Evolutionary conservation across 2,888 invertebrate genomes (phyloP), one percentile per base, ranked within the genome.

Genomic region (Corbicula japonica): DNA sequence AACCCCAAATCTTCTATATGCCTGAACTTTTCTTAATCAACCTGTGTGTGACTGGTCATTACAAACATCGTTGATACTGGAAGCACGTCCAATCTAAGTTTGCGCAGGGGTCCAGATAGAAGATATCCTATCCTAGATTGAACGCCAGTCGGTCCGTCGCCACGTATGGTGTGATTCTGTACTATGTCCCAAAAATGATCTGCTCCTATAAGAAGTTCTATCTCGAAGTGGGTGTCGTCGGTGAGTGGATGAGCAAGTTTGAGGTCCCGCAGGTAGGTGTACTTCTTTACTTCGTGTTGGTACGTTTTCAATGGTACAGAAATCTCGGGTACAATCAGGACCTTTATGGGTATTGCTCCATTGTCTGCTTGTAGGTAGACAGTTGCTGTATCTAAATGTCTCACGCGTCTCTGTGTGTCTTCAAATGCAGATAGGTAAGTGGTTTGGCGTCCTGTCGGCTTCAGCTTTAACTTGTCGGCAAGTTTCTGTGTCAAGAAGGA

Each of bases 101-200:
- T 23, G 28, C 23, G 18, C 6, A 66, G 26, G 12, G 65, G 65
- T 21, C 50, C 65, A 5, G 65, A 66, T 21, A 76, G 44, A n/a
- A 76, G 54, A 41, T 76, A 77, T 18, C 77, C 77, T 8, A 77
- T 32, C 34, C 56, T 71, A n/a, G 77, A 77, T 18, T 58, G 26
- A 0, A 72, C 65, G 18, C 71, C 76, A n/a, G 58, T 72, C 5
- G 76, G 72, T 18, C 65, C 76, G n/a, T 48, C 18, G n/a, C 65
- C 65, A 46, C 65, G 30, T 3, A 76, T 50, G 30, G 58, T 46
- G 8, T 52, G 38, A 38, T 63, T 34, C 30, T 48, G 61, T 32
- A 71, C 71, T n/a, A 76, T 35, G 2, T 61, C 50, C 76, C 76
- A 76, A 48, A 71, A 71, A 30, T 54, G 21, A 34, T 72, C 77